Base-by-base conservation (phyloP, 2,797 vertebrate genomes). In the Falco columbarius region DNA sequence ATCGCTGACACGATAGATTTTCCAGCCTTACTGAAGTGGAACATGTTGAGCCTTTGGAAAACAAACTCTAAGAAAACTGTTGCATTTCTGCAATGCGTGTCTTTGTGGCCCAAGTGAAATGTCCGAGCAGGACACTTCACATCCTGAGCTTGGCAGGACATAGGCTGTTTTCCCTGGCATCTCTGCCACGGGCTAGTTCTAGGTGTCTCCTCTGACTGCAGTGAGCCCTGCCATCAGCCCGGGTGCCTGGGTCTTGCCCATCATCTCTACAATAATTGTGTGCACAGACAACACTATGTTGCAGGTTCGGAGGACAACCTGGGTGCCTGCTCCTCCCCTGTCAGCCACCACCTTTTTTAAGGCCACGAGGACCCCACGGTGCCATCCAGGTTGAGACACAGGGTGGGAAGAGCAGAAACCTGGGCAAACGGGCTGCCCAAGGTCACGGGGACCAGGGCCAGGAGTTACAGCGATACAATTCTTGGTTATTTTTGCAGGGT, bases 11-110 rank as follows among this genome's bases (percentile, higher is more conserved):
- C 1, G 1, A 74, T 24, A 72, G 86, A 81, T 90, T 86, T 94
- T 89, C 95, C 74, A 94, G 66, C 62, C 58, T 75, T 70, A 29
- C 59, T 74, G 62, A 47, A 89, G 74, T 34, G 54, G 81, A 96
- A 59, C 75, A 12, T 2, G 40, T 85, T 16, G 44, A 92, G 44
- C 36, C 32, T 94, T 86, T 71, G 65, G 52, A 79, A 84, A 93
- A 84, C 56, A 51, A 58, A 14, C 42, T 71, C 68, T 34, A 32
- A 85, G 56, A 67, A 72, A 73, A 42, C 8, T 8, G 12, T 13
- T 87, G 62, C 3, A 7, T 75, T 90, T 81, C 74, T 74, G 83
- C 24, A 29, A 32, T 34, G 34, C 40, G 55, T 47, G 59, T 74
- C 34, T 79, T 56, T 27, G n/a, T 58, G 46, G n/a, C 55, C 24